phyloP scores from a whole-genome alignment of 1,140 invertebrate species.

The Ylistrum balloti region DNA sequence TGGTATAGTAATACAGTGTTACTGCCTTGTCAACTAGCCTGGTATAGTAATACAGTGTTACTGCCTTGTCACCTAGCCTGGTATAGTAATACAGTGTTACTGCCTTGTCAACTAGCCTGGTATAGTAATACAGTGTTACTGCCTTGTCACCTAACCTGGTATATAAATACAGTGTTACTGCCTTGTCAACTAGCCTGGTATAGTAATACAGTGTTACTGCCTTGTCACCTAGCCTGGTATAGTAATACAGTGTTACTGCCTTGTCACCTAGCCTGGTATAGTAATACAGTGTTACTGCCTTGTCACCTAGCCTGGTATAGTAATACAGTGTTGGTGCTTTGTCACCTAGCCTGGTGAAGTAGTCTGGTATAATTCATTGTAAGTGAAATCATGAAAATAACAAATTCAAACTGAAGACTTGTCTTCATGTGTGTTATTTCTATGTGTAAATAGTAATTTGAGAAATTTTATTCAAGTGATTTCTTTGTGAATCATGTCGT shows the following conservation, averaged over 20 bases:
- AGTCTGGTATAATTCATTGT: not conserved
- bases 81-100: not conserved
- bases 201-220: not conserved
- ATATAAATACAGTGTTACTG: not conserved
- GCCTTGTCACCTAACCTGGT: not conserved
- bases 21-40: not conserved
- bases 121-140: not conserved
- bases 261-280: not conserved
- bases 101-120: not conserved
- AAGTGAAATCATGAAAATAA: not conserved
- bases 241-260: not conserved
- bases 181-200: not conserved
- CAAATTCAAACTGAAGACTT: not conserved
- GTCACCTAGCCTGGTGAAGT: not conserved
- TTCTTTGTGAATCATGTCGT: slow-evolving; percentile 13
- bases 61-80: not conserved
- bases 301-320: not conserved
- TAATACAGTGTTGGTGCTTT: not conserved
- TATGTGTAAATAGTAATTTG: not conserved
- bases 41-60: not conserved
- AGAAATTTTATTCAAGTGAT: not conserved
- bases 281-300: not conserved
- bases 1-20: not conserved
- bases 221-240: not conserved
- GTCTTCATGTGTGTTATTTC: not conserved